Percentiles rank a stretch among this genome's conserved stretches.
phyloP scores from a whole-genome alignment of 2,797 vertebrate genomes.

The Leptatherina wallacei region DNA sequence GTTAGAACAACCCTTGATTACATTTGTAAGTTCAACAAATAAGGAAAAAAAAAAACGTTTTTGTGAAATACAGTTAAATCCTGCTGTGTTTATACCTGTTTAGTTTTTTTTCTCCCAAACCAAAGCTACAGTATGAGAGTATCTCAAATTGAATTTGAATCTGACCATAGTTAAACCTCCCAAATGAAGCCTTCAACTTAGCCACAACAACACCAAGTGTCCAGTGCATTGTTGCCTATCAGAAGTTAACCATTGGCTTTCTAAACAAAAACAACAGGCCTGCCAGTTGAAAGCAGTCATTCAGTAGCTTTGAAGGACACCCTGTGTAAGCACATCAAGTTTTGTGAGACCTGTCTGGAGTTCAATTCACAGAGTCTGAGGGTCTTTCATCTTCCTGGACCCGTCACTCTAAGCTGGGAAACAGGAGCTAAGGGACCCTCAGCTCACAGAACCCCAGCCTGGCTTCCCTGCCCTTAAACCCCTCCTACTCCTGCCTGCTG shows the following conservation, averaged over 20 bases:
- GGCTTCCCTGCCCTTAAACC: slow-evolving; percentile 49
- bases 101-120: slow-evolving; percentile 19
- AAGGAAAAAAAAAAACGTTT: background rate
- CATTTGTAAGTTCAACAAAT: slow-evolving; percentile 5
- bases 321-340: slow-evolving; percentile 68
- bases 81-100: background rate
- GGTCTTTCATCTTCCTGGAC: slow-evolving; percentile 78
- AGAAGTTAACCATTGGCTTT: slow-evolving; percentile 63
- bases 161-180: slow-evolving; percentile 39
- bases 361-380: slow-evolving; percentile 72
- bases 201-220: slow-evolving; percentile 46
- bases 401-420: slow-evolving; percentile 77
- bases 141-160: slow-evolving; percentile 38
- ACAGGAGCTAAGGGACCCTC: slow-evolving; percentile 78
- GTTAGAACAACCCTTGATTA: slow-evolving; percentile 4
- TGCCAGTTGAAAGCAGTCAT: slow-evolving; percentile 65
- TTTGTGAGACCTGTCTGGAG: slow-evolving; percentile 77
- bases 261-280: slow-evolving; percentile 62
- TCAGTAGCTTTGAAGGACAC: slow-evolving; percentile 63
- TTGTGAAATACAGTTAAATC: background rate
- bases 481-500: slow-evolving; percentile 60
- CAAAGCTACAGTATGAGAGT: slow-evolving; percentile 7
- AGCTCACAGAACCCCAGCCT: slow-evolving; percentile 49
- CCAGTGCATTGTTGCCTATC: slow-evolving; percentile 48
- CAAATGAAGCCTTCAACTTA: slow-evolving; percentile 51